phyloP scores from a whole-genome alignment of 2,888 invertebrate species.

The Calliphora vomitoria region DNA sequence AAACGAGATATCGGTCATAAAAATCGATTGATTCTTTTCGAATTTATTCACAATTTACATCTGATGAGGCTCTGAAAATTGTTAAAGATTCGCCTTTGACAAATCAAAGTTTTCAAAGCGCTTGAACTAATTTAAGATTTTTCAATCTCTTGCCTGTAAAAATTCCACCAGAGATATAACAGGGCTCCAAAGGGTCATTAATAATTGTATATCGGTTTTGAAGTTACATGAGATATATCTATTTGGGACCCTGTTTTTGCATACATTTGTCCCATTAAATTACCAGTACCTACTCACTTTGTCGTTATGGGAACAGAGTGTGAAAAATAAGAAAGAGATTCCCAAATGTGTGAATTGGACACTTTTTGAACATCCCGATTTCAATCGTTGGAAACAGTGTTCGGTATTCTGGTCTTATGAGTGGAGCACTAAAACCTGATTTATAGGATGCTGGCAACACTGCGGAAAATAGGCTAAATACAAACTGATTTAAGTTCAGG shows the following conservation, averaged over 20 bases:
- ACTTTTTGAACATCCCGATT: slow-evolving; percentile 43
- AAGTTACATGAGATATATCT: slow-evolving; percentile 38
- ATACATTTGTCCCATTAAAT: slow-evolving; percentile 19
- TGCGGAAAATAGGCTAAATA: no score
- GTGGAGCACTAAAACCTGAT: no score
- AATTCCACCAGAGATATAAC: slow-evolving; percentile 30
- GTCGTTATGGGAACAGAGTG: not conserved
- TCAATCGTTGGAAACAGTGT: slow-evolving; percentile 2
- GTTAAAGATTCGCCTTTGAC: slow-evolving; percentile 32
- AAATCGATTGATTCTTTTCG: not conserved
- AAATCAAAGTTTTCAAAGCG: slow-evolving; percentile 3
- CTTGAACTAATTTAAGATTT: slow-evolving; percentile 42
- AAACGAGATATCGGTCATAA: not conserved
- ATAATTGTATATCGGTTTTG: slow-evolving; percentile 50
- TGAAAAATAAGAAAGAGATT: not conserved
- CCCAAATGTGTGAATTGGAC: slow-evolving; percentile 36
- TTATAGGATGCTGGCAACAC: no score
- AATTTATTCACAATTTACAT: slow-evolving; percentile 8
- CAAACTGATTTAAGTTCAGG: no score
- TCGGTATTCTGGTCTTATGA: not conserved
- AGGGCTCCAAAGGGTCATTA: slow-evolving; percentile 48
- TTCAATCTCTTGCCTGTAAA: slow-evolving; percentile 39
- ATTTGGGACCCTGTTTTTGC: slow-evolving; percentile 40
- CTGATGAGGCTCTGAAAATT: not conserved
- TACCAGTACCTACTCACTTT: not conserved